These are phyloP conservation scores for Lapara coniferarum DNA, from an alignment of 2,888 invertebrate genomes.

Conservation along the genomic window DNA sequence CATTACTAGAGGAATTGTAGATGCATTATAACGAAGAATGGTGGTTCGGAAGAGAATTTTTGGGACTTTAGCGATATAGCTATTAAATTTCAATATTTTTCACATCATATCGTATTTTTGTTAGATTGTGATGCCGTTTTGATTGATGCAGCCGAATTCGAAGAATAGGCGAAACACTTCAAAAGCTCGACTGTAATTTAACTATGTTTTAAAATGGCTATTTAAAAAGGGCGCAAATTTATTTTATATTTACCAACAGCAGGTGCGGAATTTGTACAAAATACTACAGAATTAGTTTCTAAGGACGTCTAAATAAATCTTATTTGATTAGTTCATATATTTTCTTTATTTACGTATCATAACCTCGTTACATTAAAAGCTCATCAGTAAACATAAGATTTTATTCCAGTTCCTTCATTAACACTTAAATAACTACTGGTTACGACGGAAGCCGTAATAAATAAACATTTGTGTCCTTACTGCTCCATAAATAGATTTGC, in stretches of 20 bases:
- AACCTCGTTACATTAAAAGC: slow-evolving; percentile 14
- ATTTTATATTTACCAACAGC: neutral
- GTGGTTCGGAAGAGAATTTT: too few species aligned
- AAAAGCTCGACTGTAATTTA: too few species aligned
- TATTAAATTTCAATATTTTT: too few species aligned
- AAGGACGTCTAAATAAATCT: neutral
- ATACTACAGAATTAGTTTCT: neutral
- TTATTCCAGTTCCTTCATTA: slow-evolving; percentile 20
- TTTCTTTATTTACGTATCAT: neutral
- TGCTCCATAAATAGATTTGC: slow-evolving; percentile 6
- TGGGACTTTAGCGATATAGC: too few species aligned
- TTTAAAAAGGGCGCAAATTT: too few species aligned
- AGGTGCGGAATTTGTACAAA: neutral
- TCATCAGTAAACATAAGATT: neutral
- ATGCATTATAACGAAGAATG: too few species aligned
- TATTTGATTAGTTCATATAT: neutral
- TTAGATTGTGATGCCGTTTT: too few species aligned
- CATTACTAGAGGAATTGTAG: too few species aligned
- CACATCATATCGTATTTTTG: too few species aligned
- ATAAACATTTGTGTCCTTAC: slow-evolving; percentile 6
- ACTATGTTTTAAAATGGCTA: too few species aligned
- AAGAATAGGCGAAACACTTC: too few species aligned
- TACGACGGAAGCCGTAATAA: slow-evolving; percentile 6
- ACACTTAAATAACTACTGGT: neutral
- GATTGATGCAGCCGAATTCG: too few species aligned